Conservation (phyloP, 2,797 vertebrate genomes). For the Ciconia nigra region DNA sequence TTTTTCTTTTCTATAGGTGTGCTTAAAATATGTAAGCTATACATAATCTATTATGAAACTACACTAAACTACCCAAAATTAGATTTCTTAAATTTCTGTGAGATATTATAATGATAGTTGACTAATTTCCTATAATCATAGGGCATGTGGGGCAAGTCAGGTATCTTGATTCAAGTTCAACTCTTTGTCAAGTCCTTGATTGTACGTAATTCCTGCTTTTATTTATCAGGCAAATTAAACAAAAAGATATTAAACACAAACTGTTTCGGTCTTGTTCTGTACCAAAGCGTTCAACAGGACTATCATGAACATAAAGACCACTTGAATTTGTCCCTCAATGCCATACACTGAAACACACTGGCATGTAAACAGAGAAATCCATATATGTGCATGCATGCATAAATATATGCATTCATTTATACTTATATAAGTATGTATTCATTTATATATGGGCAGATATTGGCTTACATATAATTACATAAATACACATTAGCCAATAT, state of each 20-base stretch:
- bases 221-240: not conserved
- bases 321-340: not conserved
- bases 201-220: not conserved
- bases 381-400: not conserved
- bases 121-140: not conserved
- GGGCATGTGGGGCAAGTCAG: not conserved
- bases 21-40: not conserved
- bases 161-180: not conserved
- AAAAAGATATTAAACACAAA: not conserved
- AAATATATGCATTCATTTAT: not conserved
- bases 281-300: not conserved
- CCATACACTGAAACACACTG: not conserved
- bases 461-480: no score
- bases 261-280: rapidly evolving
- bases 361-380: not conserved
- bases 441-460: not conserved
- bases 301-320: not conserved
- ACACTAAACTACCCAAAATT: not conserved
- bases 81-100: not conserved
- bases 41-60: not conserved
- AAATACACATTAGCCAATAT: not conserved
- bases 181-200: not conserved
- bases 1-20: not conserved
- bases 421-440: no score
- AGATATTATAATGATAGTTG: not conserved